These are phyloP conservation scores for Mythimna lalbum DNA, from an alignment of 2,888 invertebrate genomes.

Conservation along the genomic window DNA sequence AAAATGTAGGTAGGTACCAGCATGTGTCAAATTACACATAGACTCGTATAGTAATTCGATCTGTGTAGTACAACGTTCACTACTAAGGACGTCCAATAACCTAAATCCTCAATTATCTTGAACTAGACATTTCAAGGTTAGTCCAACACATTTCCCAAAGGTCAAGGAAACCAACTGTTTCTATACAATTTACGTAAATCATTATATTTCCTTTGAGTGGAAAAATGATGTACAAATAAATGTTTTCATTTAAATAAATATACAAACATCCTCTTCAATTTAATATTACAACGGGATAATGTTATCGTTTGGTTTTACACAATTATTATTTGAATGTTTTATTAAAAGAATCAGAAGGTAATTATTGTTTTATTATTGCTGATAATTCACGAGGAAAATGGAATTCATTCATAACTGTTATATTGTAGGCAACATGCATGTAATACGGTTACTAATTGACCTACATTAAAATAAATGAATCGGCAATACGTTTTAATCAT, in stretches of 20 bases:
- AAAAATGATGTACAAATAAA: constrained; percentile 2
- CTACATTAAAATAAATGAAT: not conserved
- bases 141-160: constrained; percentile 16
- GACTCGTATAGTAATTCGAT: no score
- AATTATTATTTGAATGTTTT: constrained; percentile 14
- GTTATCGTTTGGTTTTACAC: constrained; percentile 6
- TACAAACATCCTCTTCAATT: not conserved
- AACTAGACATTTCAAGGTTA: constrained; percentile 8
- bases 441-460: not conserved
- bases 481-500: not conserved
- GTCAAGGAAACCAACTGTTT: constrained; percentile 11
- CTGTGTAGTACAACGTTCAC: not conserved
- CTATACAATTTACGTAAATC: not conserved
- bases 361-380: constrained; percentile 6
- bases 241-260: constrained; percentile 2
- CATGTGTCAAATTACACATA: no score
- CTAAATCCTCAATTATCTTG: not conserved
- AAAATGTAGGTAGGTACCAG: no score
- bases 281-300: constrained; percentile 6
- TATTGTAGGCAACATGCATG: not conserved
- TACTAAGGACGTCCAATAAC: not conserved
- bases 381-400: constrained; percentile 18
- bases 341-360: not conserved
- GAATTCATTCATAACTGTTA: constrained; percentile 3
- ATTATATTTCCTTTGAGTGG: not conserved